A percentile compares a stretch with the other conserved stretches of the same genome.
Conservation (phyloP, 2,797 vertebrate species). For the Amniataba percoides region DNA sequence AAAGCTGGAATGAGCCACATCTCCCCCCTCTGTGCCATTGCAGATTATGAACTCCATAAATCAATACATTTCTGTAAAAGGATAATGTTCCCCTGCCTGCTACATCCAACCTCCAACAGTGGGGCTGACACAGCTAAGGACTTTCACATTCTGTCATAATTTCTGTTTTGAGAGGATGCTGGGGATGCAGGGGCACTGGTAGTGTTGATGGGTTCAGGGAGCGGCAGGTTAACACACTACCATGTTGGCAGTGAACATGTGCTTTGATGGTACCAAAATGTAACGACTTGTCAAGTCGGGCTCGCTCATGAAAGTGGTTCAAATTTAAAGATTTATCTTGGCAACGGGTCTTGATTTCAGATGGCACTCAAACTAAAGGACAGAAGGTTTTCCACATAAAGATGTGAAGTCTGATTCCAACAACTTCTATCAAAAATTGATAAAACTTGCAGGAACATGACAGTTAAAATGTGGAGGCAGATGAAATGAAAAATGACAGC, state of each 20-base stretch:
- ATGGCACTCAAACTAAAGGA: not conserved
- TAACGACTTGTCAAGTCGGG: not conserved
- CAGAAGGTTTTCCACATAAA: not conserved
- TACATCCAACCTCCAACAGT: slow-evolving; percentile 58
- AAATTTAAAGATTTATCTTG: not conserved
- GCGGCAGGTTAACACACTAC: not conserved
- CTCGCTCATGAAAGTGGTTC: not conserved
- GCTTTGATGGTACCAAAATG: not conserved
- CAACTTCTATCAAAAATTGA: not conserved
- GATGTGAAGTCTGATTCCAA: not conserved
- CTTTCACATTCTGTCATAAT: slow-evolving; percentile 35
- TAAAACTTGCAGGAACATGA: not conserved
- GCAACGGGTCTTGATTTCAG: not conserved
- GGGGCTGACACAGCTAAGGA: slow-evolving; percentile 43
- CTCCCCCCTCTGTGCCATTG: slow-evolving; percentile 72
- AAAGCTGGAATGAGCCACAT: slow-evolving; percentile 79
- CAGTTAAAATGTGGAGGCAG: not conserved
- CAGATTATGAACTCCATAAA: slow-evolving; percentile 85
- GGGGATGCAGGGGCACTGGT: not conserved
- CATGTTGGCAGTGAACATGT: not conserved
- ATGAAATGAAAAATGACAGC: not conserved
- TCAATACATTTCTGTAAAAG: slow-evolving; percentile 81
- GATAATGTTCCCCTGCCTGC: slow-evolving; percentile 60
- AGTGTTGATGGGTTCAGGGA: not conserved
- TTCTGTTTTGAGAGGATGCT: slow-evolving; percentile 34